A percentile compares a stretch with the other conserved stretches of the same genome.
Evolutionary conservation across 2,888 invertebrate species (phyloP).

Genomic region (Andrena dorsata): DNA sequence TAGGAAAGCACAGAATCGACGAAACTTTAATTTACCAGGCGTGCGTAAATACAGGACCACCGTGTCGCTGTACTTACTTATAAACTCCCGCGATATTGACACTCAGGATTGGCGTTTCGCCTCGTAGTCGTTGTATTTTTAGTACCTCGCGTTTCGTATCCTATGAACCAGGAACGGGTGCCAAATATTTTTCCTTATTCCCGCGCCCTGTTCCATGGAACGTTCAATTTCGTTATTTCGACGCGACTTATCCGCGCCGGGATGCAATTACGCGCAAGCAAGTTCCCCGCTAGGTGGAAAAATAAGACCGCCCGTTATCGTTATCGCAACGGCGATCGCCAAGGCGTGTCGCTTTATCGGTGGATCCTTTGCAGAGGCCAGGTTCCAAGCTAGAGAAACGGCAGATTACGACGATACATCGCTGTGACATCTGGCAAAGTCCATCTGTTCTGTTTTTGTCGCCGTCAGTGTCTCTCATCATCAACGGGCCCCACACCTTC

Average conservation of each 20-base stretch:
- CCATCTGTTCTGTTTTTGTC: slow-evolving; percentile 64
- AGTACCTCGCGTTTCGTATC: slow-evolving; percentile 21
- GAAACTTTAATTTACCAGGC: neutral
- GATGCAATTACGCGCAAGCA: slow-evolving; percentile 6
- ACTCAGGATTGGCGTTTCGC: neutral
- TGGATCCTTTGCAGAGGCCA: slow-evolving; percentile 28
- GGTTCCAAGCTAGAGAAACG: slow-evolving; percentile 34
- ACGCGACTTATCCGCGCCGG: neutral
- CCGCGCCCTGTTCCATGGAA: neutral
- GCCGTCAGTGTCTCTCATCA: slow-evolving; percentile 64
- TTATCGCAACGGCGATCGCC: slow-evolving; percentile 33
- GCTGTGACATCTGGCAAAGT: slow-evolving; percentile 63
- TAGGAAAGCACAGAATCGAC: neutral
- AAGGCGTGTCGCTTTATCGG: slow-evolving; percentile 33
- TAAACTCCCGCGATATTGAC: slow-evolving; percentile 5
- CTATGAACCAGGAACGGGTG: neutral
- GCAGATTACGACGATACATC: slow-evolving; percentile 57
- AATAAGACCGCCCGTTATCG: slow-evolving; percentile 36
- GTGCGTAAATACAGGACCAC: neutral
- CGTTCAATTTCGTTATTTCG: slow-evolving; percentile 12
- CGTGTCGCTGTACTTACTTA: neutral
- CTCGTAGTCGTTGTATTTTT: slow-evolving; percentile 8
- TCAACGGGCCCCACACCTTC: slow-evolving; percentile 33
- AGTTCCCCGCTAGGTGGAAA: neutral
- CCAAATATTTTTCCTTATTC: slow-evolving; percentile 23